Evolutionary conservation across 2,113 vertebrate genomes (phyloP).

Genomic region (Lycaon pictus): DNA sequence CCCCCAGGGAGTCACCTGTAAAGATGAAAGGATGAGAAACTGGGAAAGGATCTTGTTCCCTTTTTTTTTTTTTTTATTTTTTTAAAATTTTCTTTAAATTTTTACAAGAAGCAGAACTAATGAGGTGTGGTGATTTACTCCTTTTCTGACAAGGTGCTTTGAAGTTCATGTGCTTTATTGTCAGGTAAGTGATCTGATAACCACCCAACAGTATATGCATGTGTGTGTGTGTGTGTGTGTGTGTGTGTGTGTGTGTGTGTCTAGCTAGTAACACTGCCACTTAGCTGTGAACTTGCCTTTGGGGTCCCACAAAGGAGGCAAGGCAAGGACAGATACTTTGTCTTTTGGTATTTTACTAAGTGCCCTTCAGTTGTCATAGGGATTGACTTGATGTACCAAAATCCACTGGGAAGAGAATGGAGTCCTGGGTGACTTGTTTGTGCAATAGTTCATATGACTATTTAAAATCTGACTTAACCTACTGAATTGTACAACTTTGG

Average conservation of each 20-base stretch:
- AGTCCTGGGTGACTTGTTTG: background rate
- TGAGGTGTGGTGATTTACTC: background rate
- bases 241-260: background rate
- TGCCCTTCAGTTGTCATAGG: background rate
- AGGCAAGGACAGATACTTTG: background rate
- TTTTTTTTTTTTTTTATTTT: background rate
- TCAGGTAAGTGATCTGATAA: background rate
- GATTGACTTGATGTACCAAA: background rate
- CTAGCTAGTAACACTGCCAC: background rate
- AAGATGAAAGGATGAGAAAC: background rate
- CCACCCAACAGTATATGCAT: background rate
- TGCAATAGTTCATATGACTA: background rate
- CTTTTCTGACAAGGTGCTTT: background rate
- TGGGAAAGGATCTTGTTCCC: background rate
- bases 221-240: no score
- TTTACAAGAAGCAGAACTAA: background rate
- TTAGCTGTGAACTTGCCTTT: background rate
- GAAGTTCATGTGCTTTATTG: background rate
- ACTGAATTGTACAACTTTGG: background rate
- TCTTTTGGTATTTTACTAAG: background rate
- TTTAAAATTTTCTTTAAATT: background rate
- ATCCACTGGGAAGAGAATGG: background rate
- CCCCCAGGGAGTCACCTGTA: background rate
- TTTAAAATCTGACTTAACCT: background rate
- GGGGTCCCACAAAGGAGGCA: background rate